Percentiles rank a stretch among this genome's conserved stretches.
Evolutionary conservation across 2,113 vertebrate genomes (phyloP).

Genomic region (Chroicocephalus ridibundus): DNA sequence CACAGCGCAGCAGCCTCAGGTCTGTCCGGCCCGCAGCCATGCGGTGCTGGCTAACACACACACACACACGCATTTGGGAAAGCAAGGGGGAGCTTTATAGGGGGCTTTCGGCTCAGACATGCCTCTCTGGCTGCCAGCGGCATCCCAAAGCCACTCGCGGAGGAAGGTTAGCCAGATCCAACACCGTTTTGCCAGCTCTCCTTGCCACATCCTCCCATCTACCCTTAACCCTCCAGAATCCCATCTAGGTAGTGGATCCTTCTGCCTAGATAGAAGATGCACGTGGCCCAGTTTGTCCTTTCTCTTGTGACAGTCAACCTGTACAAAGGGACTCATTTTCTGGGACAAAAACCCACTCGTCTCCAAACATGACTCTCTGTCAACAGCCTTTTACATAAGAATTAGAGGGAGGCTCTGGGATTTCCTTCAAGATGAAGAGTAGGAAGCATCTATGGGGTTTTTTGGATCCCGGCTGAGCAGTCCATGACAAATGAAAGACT

Average conservation of each 20-base stretch:
- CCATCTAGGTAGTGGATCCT: not conserved
- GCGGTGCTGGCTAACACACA: rapidly evolving
- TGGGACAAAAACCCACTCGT: not conserved
- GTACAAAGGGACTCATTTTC: not conserved
- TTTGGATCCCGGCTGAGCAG: conserved; percentile 2
- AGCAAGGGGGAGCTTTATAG: not conserved
- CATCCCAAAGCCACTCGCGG: not conserved
- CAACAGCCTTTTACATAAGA: not conserved
- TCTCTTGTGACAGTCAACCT: not conserved
- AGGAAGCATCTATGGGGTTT: not conserved
- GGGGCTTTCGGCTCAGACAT: not conserved
- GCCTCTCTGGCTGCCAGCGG: not conserved
- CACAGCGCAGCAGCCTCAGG: not conserved
- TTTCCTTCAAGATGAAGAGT: not conserved
- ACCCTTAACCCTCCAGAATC: not conserved
- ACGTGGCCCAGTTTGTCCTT: not conserved
- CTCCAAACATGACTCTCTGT: not conserved
- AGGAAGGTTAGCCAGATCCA: not conserved
- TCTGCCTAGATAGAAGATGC: not conserved
- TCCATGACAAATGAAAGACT: conserved; percentile 10
- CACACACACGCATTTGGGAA: not conserved
- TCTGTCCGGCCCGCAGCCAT: not conserved
- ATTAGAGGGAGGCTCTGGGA: not conserved
- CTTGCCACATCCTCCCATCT: not conserved
- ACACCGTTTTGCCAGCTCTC: not conserved